phyloP scores from a whole-genome alignment of 1,140 invertebrate species.

The Hirudo medicinalis region DNA sequence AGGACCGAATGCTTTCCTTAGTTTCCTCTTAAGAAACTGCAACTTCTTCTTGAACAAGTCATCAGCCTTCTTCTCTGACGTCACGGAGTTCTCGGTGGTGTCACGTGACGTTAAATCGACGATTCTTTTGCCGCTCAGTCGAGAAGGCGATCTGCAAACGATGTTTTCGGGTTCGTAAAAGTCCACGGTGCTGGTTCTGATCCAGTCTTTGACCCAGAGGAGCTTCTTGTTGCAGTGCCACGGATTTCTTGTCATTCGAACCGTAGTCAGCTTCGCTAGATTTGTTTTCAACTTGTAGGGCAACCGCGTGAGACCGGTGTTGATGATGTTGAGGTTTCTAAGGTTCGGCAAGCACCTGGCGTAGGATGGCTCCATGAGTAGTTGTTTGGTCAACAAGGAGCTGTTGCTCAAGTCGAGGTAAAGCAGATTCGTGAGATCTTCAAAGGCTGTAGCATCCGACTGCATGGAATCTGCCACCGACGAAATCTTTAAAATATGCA shows the following conservation, averaged over 20 bases:
- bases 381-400: constrained; percentile 52
- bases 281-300: constrained; percentile 54
- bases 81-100: too few species aligned
- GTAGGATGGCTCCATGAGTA: constrained; percentile 54
- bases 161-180: constrained; percentile 29
- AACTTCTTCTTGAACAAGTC: too few species aligned
- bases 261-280: constrained; percentile 50
- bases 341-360: constrained; percentile 44
- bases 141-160: constrained; percentile 20
- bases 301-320: constrained; percentile 50
- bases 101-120: constrained; percentile 5
- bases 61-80: not conserved
- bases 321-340: constrained; percentile 55
- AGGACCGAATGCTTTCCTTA: too few species aligned
- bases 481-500: constrained; percentile 55
- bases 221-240: constrained; percentile 39
- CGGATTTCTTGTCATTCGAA: constrained; percentile 41
- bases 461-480: constrained; percentile 48
- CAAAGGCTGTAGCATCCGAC: constrained; percentile 24
- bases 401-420: constrained; percentile 60
- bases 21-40: too few species aligned
- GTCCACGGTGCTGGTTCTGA: constrained; percentile 29
- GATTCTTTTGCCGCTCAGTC: not conserved
- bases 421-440: constrained; percentile 44
- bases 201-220: constrained; percentile 40